phyloP scores from a whole-genome alignment of 2,888 invertebrate species.

The Dryomyza anilis region DNA sequence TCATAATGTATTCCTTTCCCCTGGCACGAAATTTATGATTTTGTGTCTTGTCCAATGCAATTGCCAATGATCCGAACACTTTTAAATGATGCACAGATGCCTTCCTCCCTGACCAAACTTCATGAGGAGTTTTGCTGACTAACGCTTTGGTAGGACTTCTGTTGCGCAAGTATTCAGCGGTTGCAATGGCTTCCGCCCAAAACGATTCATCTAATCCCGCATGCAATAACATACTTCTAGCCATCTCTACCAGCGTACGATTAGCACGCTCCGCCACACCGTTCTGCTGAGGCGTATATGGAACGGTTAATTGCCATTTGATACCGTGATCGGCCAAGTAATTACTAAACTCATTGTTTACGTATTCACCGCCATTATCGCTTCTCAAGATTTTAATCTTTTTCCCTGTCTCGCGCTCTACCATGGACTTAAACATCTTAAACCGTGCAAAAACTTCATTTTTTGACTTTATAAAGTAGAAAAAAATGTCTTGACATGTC shows the following conservation, averaged over 20 bases:
- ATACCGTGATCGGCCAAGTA: conserved; percentile 33
- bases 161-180: conserved; percentile 34
- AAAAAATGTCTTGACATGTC: conserved; percentile 5
- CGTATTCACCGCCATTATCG: conserved; percentile 14
- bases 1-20: conserved; percentile 29
- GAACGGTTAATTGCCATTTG: conserved; percentile 30
- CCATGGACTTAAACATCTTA: conserved; percentile 5
- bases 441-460: conserved; percentile 13
- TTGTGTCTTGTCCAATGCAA: conserved; percentile 26
- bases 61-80: conserved; percentile 26
- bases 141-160: conserved; percentile 30
- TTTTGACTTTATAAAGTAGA: conserved; percentile 4
- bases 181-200: conserved; percentile 38
- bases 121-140: conserved; percentile 30
- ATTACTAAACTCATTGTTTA: conserved; percentile 25
- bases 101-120: conserved; percentile 35
- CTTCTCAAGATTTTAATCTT: conserved; percentile 24
- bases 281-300: conserved; percentile 40
- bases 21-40: conserved; percentile 26
- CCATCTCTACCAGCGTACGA: conserved; percentile 40
- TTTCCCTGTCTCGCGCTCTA: neutral
- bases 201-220: conserved; percentile 36
- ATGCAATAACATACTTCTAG: conserved; percentile 43
- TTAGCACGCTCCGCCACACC: conserved; percentile 37
- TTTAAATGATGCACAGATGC: conserved; percentile 29